Evolutionary conservation across 53 echinoderm and acorn worm species (phyloP).

Genomic region (Glandiceps talaboti): DNA sequence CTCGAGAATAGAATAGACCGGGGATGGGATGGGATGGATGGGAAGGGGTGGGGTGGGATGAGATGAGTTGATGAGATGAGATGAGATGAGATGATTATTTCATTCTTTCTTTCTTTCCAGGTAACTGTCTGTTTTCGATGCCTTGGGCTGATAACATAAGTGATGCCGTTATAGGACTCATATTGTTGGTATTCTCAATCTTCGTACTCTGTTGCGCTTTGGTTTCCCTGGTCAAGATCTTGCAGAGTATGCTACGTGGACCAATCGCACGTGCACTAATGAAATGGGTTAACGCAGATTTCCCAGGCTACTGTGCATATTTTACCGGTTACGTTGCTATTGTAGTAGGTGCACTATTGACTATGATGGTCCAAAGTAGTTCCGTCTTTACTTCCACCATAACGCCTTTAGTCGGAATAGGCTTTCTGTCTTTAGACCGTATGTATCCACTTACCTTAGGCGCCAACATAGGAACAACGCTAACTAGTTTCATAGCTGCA

Average conservation of each 20-base stretch:
- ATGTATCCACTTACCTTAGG: conserved; percentile 10
- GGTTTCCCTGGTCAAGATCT: neutral
- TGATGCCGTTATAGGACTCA: neutral
- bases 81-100: neutral
- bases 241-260: neutral
- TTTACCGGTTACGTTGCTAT: conserved; percentile 6
- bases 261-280: neutral
- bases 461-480: conserved; percentile 7
- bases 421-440: neutral
- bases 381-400: conserved; percentile 10
- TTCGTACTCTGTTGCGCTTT: neutral
- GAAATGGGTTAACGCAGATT: conserved; percentile 4
- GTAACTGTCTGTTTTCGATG: conserved; percentile 1
- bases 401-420: conserved; percentile 11
- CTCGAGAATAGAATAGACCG: neutral
- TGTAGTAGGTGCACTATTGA: conserved; percentile 1
- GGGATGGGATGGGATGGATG: neutral
- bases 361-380: conserved; percentile 9
- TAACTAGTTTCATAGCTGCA: conserved; percentile 2
- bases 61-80: neutral
- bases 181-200: neutral
- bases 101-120: no score
- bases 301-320: neutral
- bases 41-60: neutral
- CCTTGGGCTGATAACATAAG: conserved; percentile 1